Evolutionary conservation across 2,888 invertebrate genomes (phyloP).

Genomic region (Suillia variegata): DNA sequence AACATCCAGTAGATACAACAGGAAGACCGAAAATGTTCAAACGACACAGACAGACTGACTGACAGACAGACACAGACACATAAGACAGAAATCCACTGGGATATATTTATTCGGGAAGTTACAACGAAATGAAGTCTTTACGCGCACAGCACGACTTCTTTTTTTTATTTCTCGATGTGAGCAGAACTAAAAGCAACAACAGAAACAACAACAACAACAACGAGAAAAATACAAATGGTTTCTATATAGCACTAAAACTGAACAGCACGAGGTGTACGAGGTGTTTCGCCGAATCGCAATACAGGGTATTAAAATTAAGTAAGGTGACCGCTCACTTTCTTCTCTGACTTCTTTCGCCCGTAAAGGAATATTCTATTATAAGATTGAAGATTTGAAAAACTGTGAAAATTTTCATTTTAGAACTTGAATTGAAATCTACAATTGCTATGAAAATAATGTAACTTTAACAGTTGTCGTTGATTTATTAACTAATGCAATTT

Average conservation of each 20-base stretch:
- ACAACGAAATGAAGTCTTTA: slow-evolving; percentile 28
- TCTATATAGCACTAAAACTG: background rate
- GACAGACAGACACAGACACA: slow-evolving; percentile 13
- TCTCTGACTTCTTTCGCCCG: no score
- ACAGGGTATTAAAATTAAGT: no score
- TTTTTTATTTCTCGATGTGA: no score
- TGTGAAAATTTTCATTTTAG: no score
- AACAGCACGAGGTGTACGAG: no score
- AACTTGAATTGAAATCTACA: no score
- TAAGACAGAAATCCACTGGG: slow-evolving; percentile 19
- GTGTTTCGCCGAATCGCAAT: background rate
- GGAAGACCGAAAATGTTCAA: background rate
- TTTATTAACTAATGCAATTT: no score
- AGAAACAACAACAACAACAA: slow-evolving; percentile 7
- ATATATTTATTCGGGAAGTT: slow-evolving; percentile 33
- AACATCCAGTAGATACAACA: slow-evolving; percentile 30
- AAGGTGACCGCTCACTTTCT: no score
- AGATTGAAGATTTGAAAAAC: no score
- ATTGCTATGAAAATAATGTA: no score
- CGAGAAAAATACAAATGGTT: no score
- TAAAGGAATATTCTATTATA: background rate
- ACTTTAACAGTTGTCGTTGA: no score
- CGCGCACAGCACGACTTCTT: slow-evolving; percentile 25
- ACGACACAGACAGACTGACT: background rate
- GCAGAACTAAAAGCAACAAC: slow-evolving; percentile 2